A percentile compares a stretch with the other conserved stretches of the same genome.
phyloP scores from a whole-genome alignment of 2,113 vertebrate genomes.

The Calypte anna region DNA sequence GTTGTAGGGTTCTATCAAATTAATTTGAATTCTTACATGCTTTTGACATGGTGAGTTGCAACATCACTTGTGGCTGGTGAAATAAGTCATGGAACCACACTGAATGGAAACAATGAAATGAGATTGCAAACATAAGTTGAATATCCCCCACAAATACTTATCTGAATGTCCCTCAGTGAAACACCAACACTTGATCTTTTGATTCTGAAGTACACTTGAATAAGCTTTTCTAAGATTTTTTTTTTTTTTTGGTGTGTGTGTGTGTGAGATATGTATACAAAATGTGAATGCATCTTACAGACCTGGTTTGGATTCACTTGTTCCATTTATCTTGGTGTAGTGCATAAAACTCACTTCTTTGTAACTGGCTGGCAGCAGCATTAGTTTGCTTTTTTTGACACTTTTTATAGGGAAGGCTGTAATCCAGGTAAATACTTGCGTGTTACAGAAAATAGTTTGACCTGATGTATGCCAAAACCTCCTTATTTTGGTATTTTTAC shows the following conservation, averaged over 20 bases:
- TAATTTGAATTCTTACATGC: background rate
- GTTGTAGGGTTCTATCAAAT: background rate
- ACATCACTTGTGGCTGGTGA: background rate
- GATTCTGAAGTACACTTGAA: background rate
- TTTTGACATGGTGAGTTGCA: background rate
- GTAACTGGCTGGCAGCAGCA: background rate
- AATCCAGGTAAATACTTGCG: background rate
- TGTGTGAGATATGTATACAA: background rate
- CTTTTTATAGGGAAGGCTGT: background rate
- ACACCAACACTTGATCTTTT: background rate
- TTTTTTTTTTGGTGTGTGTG: no score
- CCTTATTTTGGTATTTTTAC: background rate
- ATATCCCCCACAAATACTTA: background rate
- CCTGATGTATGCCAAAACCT: background rate
- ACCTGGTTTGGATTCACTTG: background rate
- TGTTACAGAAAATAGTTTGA: background rate
- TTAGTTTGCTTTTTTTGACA: background rate
- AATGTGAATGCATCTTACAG: background rate
- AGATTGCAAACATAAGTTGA: background rate
- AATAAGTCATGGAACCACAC: background rate
- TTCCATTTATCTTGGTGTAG: background rate
- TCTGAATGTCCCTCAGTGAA: background rate
- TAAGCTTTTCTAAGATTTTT: background rate
- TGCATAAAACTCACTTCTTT: background rate
- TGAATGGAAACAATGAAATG: background rate